Evolutionary conservation across 2,888 invertebrate species (phyloP).

Genomic region (Tholera decimalis): DNA sequence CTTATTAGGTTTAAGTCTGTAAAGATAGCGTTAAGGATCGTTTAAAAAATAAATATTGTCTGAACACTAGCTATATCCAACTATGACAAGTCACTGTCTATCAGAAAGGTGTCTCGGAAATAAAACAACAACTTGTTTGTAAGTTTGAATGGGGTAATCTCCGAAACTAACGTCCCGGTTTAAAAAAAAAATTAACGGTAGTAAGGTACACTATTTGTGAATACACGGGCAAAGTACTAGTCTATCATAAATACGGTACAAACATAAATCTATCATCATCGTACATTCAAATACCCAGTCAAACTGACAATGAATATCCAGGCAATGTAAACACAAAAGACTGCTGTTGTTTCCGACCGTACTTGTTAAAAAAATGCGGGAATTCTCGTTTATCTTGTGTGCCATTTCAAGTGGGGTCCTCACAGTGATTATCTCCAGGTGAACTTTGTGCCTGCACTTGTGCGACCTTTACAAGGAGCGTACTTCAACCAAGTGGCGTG

Average conservation of each 20-base stretch:
- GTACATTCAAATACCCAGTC: conserved; percentile 10
- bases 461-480: conserved; percentile 84
- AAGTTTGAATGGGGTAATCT: too few relatives aligned
- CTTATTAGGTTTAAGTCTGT: too few relatives aligned
- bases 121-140: too few relatives aligned
- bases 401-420: conserved; percentile 83
- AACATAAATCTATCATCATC: conserved; percentile 14
- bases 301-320: conserved; percentile 20
- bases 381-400: conserved; percentile 86
- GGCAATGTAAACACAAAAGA: conserved; percentile 47
- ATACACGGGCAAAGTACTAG: too few relatives aligned
- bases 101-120: too few relatives aligned
- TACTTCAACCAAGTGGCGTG: conserved; percentile 79
- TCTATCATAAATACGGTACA: not conserved
- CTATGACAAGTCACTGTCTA: too few relatives aligned
- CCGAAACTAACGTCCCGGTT: too few relatives aligned
- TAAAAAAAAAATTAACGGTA: too few relatives aligned
- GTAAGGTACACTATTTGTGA: too few relatives aligned
- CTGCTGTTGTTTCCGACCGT: conserved; percentile 65
- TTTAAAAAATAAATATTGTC: too few relatives aligned
- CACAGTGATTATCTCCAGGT: conserved; percentile 84
- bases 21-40: too few relatives aligned
- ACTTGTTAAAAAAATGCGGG: conserved; percentile 75
- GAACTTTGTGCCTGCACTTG: conserved; percentile 81
- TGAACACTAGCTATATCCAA: too few relatives aligned